phyloP scores from a whole-genome alignment of 2,888 invertebrate genomes.

The Rhagophthalmus giganteus region DNA sequence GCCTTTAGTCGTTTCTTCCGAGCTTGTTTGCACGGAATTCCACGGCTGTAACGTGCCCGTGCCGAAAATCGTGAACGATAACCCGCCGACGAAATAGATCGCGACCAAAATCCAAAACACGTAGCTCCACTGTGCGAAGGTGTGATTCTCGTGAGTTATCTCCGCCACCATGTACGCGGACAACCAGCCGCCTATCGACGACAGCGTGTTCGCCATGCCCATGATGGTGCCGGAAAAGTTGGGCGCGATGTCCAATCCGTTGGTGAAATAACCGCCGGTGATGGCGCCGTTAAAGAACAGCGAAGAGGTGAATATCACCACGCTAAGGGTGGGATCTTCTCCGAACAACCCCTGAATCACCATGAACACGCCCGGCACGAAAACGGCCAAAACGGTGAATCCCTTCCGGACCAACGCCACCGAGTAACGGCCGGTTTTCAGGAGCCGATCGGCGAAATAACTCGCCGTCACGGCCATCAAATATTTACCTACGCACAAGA shows the following conservation, averaged over 20 bases:
- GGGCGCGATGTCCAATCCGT: conserved; percentile 85
- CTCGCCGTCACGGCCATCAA: conserved; percentile 76
- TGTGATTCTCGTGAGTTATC: conserved; percentile 73
- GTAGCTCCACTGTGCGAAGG: conserved; percentile 76
- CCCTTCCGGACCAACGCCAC: conserved; percentile 74
- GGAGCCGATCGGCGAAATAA: conserved; percentile 71
- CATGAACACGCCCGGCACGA: conserved; percentile 73
- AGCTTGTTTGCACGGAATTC: conserved; percentile 51
- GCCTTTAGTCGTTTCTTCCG: conserved; percentile 36
- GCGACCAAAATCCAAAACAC: conserved; percentile 79
- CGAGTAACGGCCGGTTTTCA: conserved; percentile 67
- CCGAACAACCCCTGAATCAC: conserved; percentile 73
- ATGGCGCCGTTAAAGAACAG: conserved; percentile 84
- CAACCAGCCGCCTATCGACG: conserved; percentile 80
- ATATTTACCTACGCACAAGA: conserved; percentile 62
- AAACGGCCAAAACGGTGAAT: conserved; percentile 67
- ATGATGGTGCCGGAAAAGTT: conserved; percentile 89
- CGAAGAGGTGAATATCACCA: conserved; percentile 76
- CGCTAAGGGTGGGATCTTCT: conserved; percentile 69
- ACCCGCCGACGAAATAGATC: conserved; percentile 70
- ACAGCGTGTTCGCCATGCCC: conserved; percentile 84
- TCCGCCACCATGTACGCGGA: conserved; percentile 81
- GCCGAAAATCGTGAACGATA: conserved; percentile 66
- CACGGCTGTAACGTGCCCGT: conserved; percentile 67
- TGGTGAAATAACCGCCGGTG: conserved; percentile 83